Evolutionary conservation across 2,888 invertebrate species (phyloP).

Genomic region (Octonoba sinensis): DNA sequence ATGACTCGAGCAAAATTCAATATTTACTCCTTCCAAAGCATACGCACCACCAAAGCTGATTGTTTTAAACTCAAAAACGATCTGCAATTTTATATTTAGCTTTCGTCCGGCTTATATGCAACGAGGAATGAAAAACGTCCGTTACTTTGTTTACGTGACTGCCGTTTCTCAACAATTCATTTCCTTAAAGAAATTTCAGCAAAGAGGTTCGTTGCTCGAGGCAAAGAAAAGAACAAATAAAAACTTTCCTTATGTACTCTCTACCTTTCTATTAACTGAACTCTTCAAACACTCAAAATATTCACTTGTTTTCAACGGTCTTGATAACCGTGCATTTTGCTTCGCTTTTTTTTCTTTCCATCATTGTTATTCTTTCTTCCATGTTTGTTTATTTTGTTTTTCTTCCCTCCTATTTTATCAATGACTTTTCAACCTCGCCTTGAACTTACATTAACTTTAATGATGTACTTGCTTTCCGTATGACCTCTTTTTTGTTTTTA

Average conservation of each 20-base stretch:
- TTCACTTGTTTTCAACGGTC: constrained; percentile 25
- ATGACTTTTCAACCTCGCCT: background rate
- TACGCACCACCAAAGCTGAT: too few species aligned
- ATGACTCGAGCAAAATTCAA: too few species aligned
- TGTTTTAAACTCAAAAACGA: too few species aligned
- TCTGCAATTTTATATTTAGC: too few species aligned
- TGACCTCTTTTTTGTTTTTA: background rate
- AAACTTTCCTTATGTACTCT: constrained; percentile 1
- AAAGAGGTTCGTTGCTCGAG: background rate
- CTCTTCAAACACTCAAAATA: constrained; percentile 33
- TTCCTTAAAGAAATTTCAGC: background rate
- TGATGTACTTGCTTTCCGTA: constrained; percentile 17
- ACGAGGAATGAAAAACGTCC: background rate
- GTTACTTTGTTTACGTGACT: too few species aligned
- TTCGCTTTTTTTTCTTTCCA: constrained; percentile 4
- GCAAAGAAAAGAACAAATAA: constrained; percentile 1
- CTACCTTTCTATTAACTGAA: constrained; percentile 29
- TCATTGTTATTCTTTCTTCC: background rate
- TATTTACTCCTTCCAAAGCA: too few species aligned
- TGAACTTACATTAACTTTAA: constrained; percentile 43
- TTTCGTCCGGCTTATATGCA: too few species aligned
- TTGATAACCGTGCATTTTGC: constrained; percentile 8
- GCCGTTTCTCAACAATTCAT: background rate
- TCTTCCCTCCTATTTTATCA: background rate
- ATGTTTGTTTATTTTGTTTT: constrained; percentile 7